These are phyloP conservation scores for Conistra vaccinii DNA, from an alignment of 2,888 invertebrate species.

Conservation along the genomic window DNA sequence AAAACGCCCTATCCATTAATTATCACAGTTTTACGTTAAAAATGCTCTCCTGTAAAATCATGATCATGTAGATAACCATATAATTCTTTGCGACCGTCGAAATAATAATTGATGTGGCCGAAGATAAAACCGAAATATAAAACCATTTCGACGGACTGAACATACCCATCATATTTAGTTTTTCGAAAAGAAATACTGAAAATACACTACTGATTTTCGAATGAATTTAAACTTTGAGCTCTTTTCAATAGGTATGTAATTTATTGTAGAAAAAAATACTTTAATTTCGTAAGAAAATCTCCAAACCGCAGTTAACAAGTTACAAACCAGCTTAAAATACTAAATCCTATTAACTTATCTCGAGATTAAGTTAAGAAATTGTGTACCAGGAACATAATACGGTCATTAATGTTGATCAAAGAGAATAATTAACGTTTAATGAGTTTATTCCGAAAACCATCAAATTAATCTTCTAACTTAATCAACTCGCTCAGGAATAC, in stretches of 20 bases:
- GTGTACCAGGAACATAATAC: slow-evolving; percentile 34
- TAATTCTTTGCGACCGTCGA: no score
- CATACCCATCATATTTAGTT: neutral
- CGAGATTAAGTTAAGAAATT: slow-evolving; percentile 30
- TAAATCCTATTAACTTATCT: slow-evolving; percentile 17
- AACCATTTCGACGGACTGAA: neutral
- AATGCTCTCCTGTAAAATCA: no score
- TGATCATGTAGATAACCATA: no score
- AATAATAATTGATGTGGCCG: neutral
- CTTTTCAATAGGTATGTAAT: neutral
- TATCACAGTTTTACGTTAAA: no score
- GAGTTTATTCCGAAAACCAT: slow-evolving; percentile 45
- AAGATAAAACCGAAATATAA: neutral
- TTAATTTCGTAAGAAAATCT: neutral
- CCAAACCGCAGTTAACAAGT: neutral
- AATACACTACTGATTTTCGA: neutral
- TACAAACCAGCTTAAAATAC: slow-evolving; percentile 15
- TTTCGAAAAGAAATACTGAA: no score
- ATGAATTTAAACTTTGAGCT: neutral
- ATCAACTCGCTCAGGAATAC: slow-evolving; percentile 41
- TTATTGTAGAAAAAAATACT: neutral
- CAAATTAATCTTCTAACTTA: slow-evolving; percentile 48
- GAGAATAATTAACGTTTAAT: slow-evolving; percentile 44
- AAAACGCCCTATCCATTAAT: no score
- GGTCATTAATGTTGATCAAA: slow-evolving; percentile 52